Conservation (phyloP, 2,888 invertebrate species). For the Tetranychus truncatus region DNA sequence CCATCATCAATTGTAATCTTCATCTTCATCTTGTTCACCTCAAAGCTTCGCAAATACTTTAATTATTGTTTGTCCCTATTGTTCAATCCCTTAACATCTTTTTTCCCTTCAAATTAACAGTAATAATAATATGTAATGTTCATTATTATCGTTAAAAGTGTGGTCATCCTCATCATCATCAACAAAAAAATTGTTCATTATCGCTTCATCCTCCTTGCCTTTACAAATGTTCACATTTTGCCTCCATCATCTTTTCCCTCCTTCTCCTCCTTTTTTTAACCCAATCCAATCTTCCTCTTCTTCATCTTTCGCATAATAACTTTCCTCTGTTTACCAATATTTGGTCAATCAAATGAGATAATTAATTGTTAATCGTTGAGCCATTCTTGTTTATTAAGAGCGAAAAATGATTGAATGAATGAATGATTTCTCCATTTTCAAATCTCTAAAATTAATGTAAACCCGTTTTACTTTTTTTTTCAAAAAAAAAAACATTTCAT, state of each 20-base stretch:
- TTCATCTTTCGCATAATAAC: not conserved
- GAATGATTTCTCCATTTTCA: no score
- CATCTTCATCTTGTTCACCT: no score
- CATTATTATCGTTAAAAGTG: not conserved
- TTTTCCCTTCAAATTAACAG: not conserved
- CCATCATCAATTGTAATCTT: no score
- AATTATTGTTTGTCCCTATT: no score
- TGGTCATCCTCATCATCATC: not conserved
- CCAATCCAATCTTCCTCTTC: not conserved
- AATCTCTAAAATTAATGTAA: not conserved
- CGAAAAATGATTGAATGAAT: no score
- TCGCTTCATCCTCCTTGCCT: not conserved
- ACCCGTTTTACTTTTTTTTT: not conserved
- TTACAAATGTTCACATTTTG: constrained; percentile 1
- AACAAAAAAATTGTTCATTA: not conserved
- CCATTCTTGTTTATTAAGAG: not conserved
- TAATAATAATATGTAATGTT: not conserved
- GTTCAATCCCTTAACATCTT: no score
- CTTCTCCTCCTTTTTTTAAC: not conserved
- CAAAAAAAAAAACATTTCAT: not conserved
- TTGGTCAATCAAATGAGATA: not conserved
- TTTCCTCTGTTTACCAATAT: constrained; percentile 1
- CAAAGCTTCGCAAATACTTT: no score
- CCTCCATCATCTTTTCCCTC: not conserved
- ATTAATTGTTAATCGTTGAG: not conserved